phyloP scores from a whole-genome alignment of 2,797 vertebrate species.

The Microhierax caerulescens region DNA sequence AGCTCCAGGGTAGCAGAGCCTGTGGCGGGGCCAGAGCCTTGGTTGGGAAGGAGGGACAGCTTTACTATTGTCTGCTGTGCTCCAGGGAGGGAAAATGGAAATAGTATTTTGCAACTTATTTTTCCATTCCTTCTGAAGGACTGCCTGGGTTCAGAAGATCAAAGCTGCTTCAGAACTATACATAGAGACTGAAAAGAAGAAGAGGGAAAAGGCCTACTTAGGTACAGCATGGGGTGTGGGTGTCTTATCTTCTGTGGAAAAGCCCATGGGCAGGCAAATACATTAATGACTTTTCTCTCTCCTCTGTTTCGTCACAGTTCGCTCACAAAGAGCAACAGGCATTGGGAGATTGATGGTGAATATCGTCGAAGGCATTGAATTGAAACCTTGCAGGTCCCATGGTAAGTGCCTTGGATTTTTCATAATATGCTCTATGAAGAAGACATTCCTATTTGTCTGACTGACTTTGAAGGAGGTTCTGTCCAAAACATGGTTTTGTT shows the following conservation, averaged over 20 bases:
- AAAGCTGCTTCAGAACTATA: constrained; percentile 98
- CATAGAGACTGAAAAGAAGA: constrained; percentile 98
- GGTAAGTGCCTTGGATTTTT: constrained; percentile 75
- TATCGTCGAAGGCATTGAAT: constrained; percentile 95
- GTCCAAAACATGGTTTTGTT: neutral
- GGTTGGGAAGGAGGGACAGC: neutral
- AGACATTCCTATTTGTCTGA: neutral
- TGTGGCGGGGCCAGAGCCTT: neutral
- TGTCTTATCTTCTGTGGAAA: neutral
- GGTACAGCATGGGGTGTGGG: constrained; percentile 74
- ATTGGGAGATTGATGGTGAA: constrained; percentile 98
- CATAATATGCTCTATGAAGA: neutral
- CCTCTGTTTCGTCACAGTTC: constrained; percentile 76
- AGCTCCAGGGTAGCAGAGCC: neutral
- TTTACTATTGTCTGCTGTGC: neutral
- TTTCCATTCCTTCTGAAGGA: constrained; percentile 78
- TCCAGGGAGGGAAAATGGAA: neutral
- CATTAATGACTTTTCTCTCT: neutral
- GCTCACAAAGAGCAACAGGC: constrained; percentile 94
- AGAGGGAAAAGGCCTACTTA: constrained; percentile 95
- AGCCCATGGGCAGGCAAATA: neutral
- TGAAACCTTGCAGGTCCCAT: constrained; percentile 95
- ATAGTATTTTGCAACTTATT: neutral
- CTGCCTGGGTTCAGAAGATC: constrained; percentile 98
- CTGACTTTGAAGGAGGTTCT: neutral